A percentile compares a stretch with the other conserved stretches of the same genome.
These are phyloP conservation scores for Tetraneura akinire DNA, from an alignment of 1,140 invertebrate species.

Conservation along the genomic window DNA sequence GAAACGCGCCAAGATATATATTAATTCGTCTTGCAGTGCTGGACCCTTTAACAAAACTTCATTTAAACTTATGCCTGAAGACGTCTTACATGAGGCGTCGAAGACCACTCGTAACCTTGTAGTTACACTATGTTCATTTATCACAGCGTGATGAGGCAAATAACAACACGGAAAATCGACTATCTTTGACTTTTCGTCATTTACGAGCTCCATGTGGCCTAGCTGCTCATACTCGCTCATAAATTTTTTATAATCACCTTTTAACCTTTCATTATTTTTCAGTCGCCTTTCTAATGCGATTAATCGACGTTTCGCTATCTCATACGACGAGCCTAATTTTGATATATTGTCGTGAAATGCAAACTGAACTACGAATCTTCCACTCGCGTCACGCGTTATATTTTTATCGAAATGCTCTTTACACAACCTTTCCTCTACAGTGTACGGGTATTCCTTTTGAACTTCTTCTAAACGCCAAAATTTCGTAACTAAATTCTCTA, in stretches of 20 bases:
- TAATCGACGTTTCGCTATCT: not conserved
- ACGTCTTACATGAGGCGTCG: constrained; percentile 57
- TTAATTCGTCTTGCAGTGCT: not conserved
- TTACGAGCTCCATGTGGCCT: constrained; percentile 12
- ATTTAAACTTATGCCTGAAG: constrained; percentile 54
- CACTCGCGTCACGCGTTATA: not conserved
- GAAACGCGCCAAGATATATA: not conserved
- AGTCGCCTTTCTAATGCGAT: not conserved
- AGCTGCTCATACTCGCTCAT: not conserved
- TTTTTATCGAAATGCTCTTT: not conserved
- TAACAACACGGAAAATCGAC: too few relatives aligned
- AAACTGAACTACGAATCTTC: not conserved
- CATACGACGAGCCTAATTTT: not conserved
- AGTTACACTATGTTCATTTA: constrained; percentile 53
- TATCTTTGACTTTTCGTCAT: too few relatives aligned
- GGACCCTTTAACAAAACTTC: not conserved
- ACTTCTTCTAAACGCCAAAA: too few relatives aligned
- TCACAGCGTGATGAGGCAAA: constrained; percentile 57
- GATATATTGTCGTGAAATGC: not conserved
- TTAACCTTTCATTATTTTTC: not conserved
- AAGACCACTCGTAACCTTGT: constrained; percentile 59
- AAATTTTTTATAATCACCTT: not conserved
- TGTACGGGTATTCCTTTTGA: not conserved
- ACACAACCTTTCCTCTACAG: not conserved
- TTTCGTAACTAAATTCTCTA: too few relatives aligned